Evolutionary conservation across 2,797 vertebrate genomes (phyloP).

Genomic region (Myoxocephalus aenaeus): DNA sequence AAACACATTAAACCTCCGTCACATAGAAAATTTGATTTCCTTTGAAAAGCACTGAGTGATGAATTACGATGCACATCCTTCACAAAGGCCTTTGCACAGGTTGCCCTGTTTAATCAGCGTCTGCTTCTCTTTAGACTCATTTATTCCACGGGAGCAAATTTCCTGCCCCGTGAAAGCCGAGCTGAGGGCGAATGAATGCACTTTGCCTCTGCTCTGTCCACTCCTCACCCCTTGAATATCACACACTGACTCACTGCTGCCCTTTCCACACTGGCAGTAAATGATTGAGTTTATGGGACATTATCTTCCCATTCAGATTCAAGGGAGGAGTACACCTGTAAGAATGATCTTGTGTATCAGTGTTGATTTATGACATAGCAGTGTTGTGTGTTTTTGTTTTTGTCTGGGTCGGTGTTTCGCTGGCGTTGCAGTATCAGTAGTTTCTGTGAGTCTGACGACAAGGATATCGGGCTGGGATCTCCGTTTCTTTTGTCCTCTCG

Average conservation of each 20-base stretch:
- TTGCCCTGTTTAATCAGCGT: slow-evolving; percentile 28
- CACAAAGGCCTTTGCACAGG: slow-evolving; percentile 32
- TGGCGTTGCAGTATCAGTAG: slow-evolving; percentile 37
- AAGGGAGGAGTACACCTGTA: slow-evolving; percentile 26
- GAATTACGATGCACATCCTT: slow-evolving; percentile 21
- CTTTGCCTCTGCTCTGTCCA: slow-evolving; percentile 35
- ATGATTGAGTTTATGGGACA: slow-evolving; percentile 32
- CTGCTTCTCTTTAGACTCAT: slow-evolving; percentile 36
- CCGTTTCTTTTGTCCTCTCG: slow-evolving; percentile 47
- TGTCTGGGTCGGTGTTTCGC: slow-evolving; percentile 36
- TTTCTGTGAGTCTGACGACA: slow-evolving; percentile 21
- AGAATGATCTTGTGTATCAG: neutral
- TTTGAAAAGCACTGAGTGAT: slow-evolving; percentile 28
- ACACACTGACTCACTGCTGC: neutral
- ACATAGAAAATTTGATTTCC: slow-evolving; percentile 37
- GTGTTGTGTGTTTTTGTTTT: slow-evolving; percentile 1
- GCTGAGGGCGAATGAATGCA: slow-evolving; percentile 48
- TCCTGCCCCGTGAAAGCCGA: slow-evolving; percentile 54
- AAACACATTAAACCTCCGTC: slow-evolving; percentile 35
- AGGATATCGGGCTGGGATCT: slow-evolving; percentile 50
- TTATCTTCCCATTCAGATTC: slow-evolving; percentile 20
- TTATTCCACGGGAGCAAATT: slow-evolving; percentile 63
- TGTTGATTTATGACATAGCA: neutral
- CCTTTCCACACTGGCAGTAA: slow-evolving; percentile 27
- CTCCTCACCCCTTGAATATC: slow-evolving; percentile 15